phyloP scores from a whole-genome alignment of 2,113 vertebrate species.

The Planiliza haematocheilus region DNA sequence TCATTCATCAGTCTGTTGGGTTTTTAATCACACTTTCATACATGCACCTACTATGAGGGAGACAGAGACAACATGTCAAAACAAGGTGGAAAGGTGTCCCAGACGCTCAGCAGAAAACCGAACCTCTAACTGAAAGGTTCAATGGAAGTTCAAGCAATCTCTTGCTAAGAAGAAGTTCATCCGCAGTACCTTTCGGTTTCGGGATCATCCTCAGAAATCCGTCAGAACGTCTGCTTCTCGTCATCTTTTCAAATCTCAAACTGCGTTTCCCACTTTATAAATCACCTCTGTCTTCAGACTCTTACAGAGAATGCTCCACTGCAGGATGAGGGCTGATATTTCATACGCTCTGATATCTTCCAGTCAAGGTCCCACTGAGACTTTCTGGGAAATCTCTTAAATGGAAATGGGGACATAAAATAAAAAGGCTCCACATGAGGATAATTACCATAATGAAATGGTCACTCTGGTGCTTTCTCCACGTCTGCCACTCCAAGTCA shows the following conservation, averaged over 20 bases:
- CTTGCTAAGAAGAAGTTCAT: conserved; percentile 4
- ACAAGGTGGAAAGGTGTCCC: conserved; percentile 13
- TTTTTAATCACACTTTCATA: conserved; percentile 18
- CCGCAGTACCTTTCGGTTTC: conserved; percentile 19
- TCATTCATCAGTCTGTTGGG: conserved; percentile 4
- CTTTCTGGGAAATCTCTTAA: conserved; percentile 25
- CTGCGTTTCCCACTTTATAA: not conserved
- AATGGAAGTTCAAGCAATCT: conserved; percentile 26
- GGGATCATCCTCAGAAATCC: conserved; percentile 21
- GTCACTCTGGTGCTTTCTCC: conserved; percentile 15
- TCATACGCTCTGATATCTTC: not conserved
- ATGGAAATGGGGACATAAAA: conserved; percentile 9
- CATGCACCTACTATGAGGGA: conserved; percentile 17
- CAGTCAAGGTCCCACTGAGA: conserved; percentile 12
- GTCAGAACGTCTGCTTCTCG: not conserved
- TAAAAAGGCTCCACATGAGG: not conserved
- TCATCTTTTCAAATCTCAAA: not conserved
- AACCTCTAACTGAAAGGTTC: conserved; percentile 12
- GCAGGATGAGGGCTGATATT: not conserved
- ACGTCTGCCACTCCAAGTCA: conserved; percentile 11
- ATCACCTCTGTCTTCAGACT: not conserved
- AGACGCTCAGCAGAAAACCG: not conserved
- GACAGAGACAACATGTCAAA: conserved; percentile 3
- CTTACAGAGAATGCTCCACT: not conserved
- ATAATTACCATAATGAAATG: conserved; percentile 34